Conservation (phyloP, 2,888 invertebrate species). For the Acanthosepion esculentum region DNA sequence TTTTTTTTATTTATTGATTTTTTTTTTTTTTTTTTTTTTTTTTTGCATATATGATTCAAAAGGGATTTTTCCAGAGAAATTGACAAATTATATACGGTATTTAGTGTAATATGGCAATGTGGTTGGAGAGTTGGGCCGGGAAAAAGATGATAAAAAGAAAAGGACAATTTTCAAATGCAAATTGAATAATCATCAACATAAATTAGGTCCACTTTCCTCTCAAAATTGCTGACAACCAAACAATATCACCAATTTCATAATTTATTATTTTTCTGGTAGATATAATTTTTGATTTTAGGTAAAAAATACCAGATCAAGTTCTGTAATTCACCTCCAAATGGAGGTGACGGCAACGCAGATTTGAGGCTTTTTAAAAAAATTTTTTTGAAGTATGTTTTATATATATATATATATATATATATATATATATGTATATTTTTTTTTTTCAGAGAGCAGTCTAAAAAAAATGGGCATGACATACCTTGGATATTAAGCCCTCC, state of each 20-base stretch:
- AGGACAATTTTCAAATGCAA: background rate
- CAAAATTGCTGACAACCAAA: slow-evolving; percentile 46
- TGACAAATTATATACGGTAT: background rate
- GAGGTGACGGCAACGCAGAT: slow-evolving; percentile 4
- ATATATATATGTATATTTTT: background rate
- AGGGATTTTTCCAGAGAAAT: slow-evolving; percentile 2
- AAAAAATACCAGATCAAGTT: slow-evolving; percentile 44
- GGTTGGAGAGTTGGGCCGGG: background rate
- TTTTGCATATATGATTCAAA: slow-evolving; percentile 24
- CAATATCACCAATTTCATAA: slow-evolving; percentile 47
- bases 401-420: background rate
- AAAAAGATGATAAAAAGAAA: background rate
- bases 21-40: background rate
- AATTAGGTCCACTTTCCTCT: slow-evolving; percentile 43
- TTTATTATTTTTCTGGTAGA: background rate
- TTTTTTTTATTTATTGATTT: too few species aligned
- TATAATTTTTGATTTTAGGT: background rate
- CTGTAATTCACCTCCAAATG: slow-evolving; percentile 34
- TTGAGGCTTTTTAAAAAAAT: background rate
- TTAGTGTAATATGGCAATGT: background rate
- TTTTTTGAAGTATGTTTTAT: background rate
- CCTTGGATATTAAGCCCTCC: background rate
- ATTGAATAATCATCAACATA: slow-evolving; percentile 25
- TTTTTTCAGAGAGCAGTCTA: background rate
- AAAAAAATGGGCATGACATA: background rate